A percentile compares a stretch with the other conserved stretches of the same genome.
phyloP scores from a whole-genome alignment of 2,888 invertebrate genomes.

The Lamellibrachia columna region DNA sequence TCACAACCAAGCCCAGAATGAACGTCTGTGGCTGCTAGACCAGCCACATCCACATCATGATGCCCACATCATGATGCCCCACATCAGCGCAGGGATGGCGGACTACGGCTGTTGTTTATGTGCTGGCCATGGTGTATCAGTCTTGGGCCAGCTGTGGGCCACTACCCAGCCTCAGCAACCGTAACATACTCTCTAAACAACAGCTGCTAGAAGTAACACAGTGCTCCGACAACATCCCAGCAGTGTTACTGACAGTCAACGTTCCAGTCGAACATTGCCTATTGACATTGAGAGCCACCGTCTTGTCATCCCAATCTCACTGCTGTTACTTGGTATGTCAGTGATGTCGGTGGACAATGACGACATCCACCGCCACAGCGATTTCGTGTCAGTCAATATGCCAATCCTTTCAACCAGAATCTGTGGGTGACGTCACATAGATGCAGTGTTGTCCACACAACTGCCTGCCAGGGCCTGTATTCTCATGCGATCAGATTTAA shows the following conservation, averaged over 20 bases:
- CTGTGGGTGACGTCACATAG: neutral
- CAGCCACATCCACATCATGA: neutral
- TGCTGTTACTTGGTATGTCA: neutral
- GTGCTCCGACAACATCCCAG: neutral
- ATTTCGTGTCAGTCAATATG: neutral
- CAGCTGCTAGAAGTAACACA: neutral
- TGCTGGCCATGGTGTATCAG: neutral
- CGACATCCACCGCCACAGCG: neutral
- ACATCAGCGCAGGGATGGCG: neutral
- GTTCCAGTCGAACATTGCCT: no score
- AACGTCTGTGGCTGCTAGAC: neutral
- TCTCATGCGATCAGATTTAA: neutral
- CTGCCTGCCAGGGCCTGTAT: neutral
- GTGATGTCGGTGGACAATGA: neutral
- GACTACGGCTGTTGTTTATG: neutral
- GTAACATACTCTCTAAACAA: neutral
- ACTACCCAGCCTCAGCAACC: neutral
- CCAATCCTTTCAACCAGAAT: neutral
- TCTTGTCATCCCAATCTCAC: neutral
- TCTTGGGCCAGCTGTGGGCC: neutral
- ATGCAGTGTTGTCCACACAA: neutral
- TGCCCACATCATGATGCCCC: neutral
- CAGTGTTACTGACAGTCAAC: neutral
- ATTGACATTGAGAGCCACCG: neutral
- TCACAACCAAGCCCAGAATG: neutral